phyloP scores from a whole-genome alignment of 2,113 vertebrate genomes.

The Notarius lentiginosus region DNA sequence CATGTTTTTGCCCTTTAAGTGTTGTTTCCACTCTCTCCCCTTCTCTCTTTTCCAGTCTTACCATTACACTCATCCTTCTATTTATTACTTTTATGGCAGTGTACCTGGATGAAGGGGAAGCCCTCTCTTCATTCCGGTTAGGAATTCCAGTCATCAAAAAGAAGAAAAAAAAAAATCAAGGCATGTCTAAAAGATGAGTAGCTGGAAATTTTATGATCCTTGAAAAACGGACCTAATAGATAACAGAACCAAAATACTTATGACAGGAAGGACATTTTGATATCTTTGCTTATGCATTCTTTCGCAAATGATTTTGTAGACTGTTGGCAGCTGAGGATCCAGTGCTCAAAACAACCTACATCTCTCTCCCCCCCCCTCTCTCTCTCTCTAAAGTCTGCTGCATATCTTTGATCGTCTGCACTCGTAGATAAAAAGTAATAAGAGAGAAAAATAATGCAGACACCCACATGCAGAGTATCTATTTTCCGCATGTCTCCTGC shows the following conservation, averaged over 20 bases:
- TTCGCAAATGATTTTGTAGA: not conserved
- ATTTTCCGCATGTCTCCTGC: slow-evolving; percentile 33
- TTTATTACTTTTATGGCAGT: slow-evolving; percentile 42
- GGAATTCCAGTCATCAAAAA: not conserved
- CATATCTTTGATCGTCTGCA: not conserved
- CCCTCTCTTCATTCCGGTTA: not conserved
- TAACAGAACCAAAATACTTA: slow-evolving; percentile 22
- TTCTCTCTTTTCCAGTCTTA: slow-evolving; percentile 42
- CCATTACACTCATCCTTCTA: slow-evolving; percentile 37
- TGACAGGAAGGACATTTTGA: slow-evolving; percentile 19
- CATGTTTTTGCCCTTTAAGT: slow-evolving; percentile 63
- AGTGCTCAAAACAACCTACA: not conserved
- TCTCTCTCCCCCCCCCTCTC: not conserved
- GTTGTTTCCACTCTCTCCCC: slow-evolving; percentile 71
- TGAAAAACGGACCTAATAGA: not conserved
- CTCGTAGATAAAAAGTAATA: not conserved
- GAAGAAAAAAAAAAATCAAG: not conserved
- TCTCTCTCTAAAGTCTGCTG: not conserved
- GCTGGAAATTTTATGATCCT: slow-evolving; percentile 6
- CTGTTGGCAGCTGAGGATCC: not conserved
- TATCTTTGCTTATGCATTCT: not conserved
- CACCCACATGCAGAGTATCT: slow-evolving; percentile 9
- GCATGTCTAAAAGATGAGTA: slow-evolving; percentile 1
- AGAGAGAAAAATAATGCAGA: slow-evolving; percentile 27
- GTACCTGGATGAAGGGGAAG: not conserved